A percentile compares a stretch with the other conserved stretches of the same genome.
Evolutionary conservation across 2,797 vertebrate genomes (phyloP).

Genomic region (Sebastes wilsoni): DNA sequence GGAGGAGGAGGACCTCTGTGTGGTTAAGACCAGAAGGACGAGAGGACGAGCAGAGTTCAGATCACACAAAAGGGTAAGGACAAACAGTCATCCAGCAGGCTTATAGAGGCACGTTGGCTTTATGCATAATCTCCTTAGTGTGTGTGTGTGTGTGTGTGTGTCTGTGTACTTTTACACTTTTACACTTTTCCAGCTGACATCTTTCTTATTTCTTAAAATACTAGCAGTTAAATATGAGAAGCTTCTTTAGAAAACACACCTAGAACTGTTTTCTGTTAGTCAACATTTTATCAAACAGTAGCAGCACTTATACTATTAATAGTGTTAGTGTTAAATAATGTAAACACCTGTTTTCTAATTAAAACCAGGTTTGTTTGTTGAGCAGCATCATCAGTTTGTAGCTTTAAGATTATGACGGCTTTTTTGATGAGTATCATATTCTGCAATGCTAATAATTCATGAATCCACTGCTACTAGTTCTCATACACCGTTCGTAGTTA

Average conservation of each 20-base stretch:
- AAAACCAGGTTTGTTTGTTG: too few relatives aligned
- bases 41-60: slow-evolving; percentile 13
- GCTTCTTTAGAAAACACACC: background rate
- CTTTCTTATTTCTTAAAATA: background rate
- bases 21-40: background rate
- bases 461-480: background rate
- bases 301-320: background rate
- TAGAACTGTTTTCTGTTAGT: background rate
- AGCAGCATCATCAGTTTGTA: too few relatives aligned
- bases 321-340: background rate
- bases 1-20: background rate
- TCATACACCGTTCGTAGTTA: too few relatives aligned
- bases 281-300: background rate
- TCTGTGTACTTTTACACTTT: background rate
- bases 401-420: too few relatives aligned
- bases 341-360: background rate
- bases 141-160: slow-evolving; percentile 15
- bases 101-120: slow-evolving; percentile 30
- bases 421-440: background rate
- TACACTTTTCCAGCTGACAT: background rate
- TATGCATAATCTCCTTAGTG: slow-evolving; percentile 68
- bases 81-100: slow-evolving; percentile 10
- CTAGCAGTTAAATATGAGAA: background rate
- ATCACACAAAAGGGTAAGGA: slow-evolving; percentile 45
- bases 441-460: background rate